Conservation (phyloP, 1,140 invertebrate species). For the Cherax quadricarinatus region DNA sequence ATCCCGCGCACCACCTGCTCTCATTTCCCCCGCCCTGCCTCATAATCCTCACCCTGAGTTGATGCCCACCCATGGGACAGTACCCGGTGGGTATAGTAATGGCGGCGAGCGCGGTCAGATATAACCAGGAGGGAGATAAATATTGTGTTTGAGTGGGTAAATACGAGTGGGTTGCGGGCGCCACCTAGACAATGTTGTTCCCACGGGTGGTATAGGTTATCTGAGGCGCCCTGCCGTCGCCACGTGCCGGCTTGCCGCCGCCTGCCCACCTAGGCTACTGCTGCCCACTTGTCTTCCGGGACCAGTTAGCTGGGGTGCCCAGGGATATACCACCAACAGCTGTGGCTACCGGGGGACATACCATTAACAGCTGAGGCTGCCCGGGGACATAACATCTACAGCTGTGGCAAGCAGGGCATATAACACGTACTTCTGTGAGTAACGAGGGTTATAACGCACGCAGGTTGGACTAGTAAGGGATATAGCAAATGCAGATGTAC, state of each 20-base stretch:
- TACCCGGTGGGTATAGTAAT: background rate
- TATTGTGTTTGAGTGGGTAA: conserved; percentile 19
- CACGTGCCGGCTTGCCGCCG: conserved; percentile 14
- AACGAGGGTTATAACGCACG: background rate
- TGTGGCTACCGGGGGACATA: background rate
- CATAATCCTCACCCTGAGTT: background rate
- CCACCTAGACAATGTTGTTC: conserved; percentile 44
- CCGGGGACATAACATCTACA: too few species aligned
- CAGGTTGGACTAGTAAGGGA: too few species aligned
- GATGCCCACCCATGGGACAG: background rate
- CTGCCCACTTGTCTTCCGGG: background rate
- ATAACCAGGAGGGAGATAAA: conserved; percentile 18
- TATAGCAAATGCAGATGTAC: too few species aligned
- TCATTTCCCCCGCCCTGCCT: conserved; percentile 30
- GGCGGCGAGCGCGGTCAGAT: background rate
- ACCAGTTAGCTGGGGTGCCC: background rate
- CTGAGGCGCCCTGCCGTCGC: conserved; percentile 5
- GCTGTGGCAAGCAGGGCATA: too few species aligned
- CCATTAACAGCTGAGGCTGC: too few species aligned
- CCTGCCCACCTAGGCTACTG: background rate
- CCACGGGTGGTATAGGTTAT: conserved; percentile 1
- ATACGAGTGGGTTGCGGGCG: conserved; percentile 12
- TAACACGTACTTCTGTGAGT: background rate
- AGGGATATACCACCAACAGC: background rate
- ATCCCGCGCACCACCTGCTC: conserved; percentile 38